Base-by-base conservation (phyloP, 2,797 vertebrate genomes). In the Brachymystax lenok region DNA sequence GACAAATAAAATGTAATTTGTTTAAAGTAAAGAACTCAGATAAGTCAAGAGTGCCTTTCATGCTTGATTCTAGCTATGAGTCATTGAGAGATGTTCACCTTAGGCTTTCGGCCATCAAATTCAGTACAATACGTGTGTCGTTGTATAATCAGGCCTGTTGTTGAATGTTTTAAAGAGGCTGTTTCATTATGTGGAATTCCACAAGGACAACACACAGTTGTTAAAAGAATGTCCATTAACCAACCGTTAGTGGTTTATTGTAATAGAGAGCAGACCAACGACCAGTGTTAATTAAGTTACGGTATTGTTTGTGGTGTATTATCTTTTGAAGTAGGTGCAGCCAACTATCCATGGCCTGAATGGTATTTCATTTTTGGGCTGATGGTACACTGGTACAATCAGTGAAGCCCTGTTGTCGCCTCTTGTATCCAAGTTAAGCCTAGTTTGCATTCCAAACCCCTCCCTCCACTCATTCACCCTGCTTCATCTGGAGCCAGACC, bases 401-500 rank as follows among this genome's bases (percentile, higher is more conserved):
- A 46, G 40, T 12, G 40, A 46, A 46, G 10, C 40, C 40, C 40
- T 46, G 56, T n/a, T 59, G 16, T 19, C 19, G 56, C 17, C 19
- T 59, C 19, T 59, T n/a, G 8, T 7, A 19, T 59, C 10, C 10
- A 10, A 46, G 56, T n/a, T 5, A 59, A 21, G 19, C 3, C 19
- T 19, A 1, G 19, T 27, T 64, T 12, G 51, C 78, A 78, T 80
- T 71, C 74, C 81, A 17, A 0, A 33, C 77, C 13, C 61, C 74
- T 13, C 28, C 56, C 33, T 52, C 73, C 24, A 12, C 59, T 4
- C 64, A 2, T 0, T 76, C 73, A 6, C 24, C 28, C 19, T 21
- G 30, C 66, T 28, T 3, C 1, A n/a, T 21, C 17, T 3, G 5
- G 33, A 68, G 50, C 61, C 56, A 19, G 21, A 28, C 70, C 19